These are phyloP conservation scores for Sminthurides aquaticus DNA, from an alignment of 2,888 invertebrate genomes.

Conservation along the genomic window DNA sequence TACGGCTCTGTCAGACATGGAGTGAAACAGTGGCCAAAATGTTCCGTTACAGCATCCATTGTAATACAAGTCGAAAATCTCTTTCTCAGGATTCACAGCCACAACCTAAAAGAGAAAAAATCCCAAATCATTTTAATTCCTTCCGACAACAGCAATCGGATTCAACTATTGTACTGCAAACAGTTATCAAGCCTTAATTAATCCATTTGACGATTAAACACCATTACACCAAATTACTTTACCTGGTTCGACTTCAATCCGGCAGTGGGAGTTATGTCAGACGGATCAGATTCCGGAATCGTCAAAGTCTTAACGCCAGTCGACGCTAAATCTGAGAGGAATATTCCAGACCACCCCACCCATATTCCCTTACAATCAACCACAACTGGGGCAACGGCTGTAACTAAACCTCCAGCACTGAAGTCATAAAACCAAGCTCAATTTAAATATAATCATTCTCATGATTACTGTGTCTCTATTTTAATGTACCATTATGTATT, in stretches of 20 bases:
- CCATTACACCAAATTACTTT: constrained; percentile 14
- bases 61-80: constrained; percentile 76
- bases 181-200: background rate
- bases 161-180: background rate
- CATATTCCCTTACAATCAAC: constrained; percentile 75
- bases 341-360: constrained; percentile 88
- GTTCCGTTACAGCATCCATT: constrained; percentile 62
- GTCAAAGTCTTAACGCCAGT: constrained; percentile 55
- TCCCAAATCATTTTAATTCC: constrained; percentile 7
- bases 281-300: constrained; percentile 79
- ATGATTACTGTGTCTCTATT: no score
- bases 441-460: no score
- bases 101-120: constrained; percentile 60
- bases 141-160: background rate
- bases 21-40: constrained; percentile 87
- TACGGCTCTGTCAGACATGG: constrained; percentile 80
- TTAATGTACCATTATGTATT: no score
- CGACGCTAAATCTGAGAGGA: constrained; percentile 56
- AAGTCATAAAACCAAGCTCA: constrained; percentile 40
- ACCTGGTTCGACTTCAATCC: constrained; percentile 76
- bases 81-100: constrained; percentile 67
- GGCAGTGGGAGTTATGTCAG: constrained; percentile 77
- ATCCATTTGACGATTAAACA: background rate
- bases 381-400: constrained; percentile 83
- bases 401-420: constrained; percentile 83